phyloP scores from a whole-genome alignment of 2,888 invertebrate genomes.

The Drosophila antonietae region DNA sequence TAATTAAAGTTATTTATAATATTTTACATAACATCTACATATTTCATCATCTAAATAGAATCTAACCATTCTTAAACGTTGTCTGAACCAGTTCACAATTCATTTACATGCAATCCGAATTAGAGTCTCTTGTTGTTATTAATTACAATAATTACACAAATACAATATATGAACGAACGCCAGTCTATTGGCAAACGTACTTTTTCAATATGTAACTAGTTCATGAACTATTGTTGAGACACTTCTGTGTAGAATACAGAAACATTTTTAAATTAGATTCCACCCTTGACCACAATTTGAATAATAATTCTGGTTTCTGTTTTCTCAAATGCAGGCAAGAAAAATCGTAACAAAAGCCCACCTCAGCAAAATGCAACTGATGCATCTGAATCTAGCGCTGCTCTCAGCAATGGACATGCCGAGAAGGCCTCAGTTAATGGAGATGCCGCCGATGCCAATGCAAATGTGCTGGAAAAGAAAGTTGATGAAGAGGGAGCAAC shows the following conservation, averaged over 20 bases:
- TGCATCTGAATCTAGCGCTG: conserved; percentile 26
- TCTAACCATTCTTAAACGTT: neutral
- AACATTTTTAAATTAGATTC: conserved; percentile 3
- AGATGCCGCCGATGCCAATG: conserved; percentile 58
- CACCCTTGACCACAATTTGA: conserved; percentile 31
- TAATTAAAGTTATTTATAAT: neutral
- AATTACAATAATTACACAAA: neutral
- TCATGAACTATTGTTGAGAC: conserved; percentile 5
- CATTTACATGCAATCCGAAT: neutral
- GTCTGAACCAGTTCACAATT: neutral
- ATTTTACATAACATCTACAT: neutral
- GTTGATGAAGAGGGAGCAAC: conserved; percentile 10
- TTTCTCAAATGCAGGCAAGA: conserved; percentile 54
- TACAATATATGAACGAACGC: conserved; percentile 4
- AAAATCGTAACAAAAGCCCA: conserved; percentile 77
- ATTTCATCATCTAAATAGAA: conserved; percentile 7
- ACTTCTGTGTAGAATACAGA: neutral
- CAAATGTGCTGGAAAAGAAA: conserved; percentile 57
- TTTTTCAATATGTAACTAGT: conserved; percentile 1
- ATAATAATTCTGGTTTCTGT: conserved; percentile 19
- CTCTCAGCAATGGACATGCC: conserved; percentile 78
- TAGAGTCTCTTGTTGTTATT: neutral
- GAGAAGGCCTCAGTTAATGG: conserved; percentile 42
- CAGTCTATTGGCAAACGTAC: neutral
- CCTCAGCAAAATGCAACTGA: conserved; percentile 40